Base-by-base conservation (phyloP, 2,888 invertebrate genomes). In the Brachycybe producta region DNA sequence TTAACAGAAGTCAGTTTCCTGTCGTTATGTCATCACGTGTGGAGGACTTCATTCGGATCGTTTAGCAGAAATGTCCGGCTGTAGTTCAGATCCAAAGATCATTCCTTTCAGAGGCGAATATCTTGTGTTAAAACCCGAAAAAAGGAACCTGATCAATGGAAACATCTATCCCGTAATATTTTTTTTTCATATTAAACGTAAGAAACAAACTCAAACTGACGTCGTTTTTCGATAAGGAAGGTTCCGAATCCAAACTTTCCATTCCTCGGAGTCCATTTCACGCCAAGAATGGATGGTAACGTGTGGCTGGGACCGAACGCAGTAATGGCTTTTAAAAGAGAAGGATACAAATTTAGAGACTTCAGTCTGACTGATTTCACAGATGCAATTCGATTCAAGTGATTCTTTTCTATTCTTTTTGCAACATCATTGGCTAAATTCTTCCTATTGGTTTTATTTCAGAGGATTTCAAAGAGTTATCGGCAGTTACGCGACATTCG, bases 301-400 rank as follows among this genome's bases (percentile, higher is more conserved):
- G 78, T 98, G 41, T 92, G 94, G 82, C 71, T 99, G 19, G 98
- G 98, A 26, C 98, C 98, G 5, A 99, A 98, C 74, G 98, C 98
- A 5, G 85, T 99, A 32, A 70, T 98, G 54, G 92, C 97, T 17
- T 82, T 91, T 59, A 82, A 85, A 64, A 77, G 95, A 63, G 98
- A 99, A 73, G 98, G 97, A 44, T 98, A 98, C 66, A 81, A 73
- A 78, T 87, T 83, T 80, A 64, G 69, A 47, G 82, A 90, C 62
- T 63, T 86, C n/a, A 82, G 84, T 64, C 43, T 78, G 0, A 63
- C 65, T 39, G 90, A 91, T 61, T 70, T 87, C 3, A 68, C 74
- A 50, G 83, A 85, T 58, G 76, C 82, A 49, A 51, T 84, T 4
- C 72, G 67, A 43, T 85, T 80, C 68, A 38, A 40, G 57, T 58